phyloP scores from a whole-genome alignment of 2,113 vertebrate species.

The Atrichornis clamosus region DNA sequence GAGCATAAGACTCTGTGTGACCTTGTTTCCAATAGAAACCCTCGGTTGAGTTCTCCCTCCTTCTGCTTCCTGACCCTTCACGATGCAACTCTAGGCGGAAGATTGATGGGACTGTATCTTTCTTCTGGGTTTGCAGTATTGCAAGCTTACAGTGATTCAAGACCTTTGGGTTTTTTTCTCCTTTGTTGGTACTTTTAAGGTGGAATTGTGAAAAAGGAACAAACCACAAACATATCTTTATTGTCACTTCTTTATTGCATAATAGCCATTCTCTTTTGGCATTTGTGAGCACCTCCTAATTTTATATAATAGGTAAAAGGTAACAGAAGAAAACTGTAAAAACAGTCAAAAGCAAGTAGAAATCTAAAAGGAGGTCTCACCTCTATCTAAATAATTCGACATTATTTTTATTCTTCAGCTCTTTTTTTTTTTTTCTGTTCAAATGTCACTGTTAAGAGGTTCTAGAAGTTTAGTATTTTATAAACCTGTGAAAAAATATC shows the following conservation, averaged over 20 bases:
- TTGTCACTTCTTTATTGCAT: background rate
- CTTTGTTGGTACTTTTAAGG: background rate
- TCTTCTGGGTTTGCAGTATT: background rate
- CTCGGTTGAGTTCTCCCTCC: background rate
- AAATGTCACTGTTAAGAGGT: background rate
- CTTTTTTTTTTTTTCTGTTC: background rate
- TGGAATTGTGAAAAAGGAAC: background rate
- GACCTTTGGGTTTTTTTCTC: background rate
- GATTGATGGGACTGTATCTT: background rate
- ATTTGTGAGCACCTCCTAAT: background rate
- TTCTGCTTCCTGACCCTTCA: background rate
- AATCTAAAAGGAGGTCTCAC: background rate
- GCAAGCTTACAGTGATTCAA: background rate
- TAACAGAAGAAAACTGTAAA: background rate
- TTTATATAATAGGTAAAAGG: background rate
- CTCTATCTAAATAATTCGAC: background rate
- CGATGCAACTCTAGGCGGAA: background rate
- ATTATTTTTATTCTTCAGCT: background rate
- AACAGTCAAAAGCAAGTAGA: background rate
- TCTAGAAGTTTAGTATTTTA: background rate
- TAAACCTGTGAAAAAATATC: background rate
- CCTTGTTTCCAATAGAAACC: background rate
- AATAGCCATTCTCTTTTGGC: background rate
- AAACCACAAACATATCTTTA: background rate
- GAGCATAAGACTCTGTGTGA: background rate